These are phyloP conservation scores for Holcopasites calliopsidis DNA, from an alignment of 1,140 invertebrate genomes.

Conservation along the genomic window DNA sequence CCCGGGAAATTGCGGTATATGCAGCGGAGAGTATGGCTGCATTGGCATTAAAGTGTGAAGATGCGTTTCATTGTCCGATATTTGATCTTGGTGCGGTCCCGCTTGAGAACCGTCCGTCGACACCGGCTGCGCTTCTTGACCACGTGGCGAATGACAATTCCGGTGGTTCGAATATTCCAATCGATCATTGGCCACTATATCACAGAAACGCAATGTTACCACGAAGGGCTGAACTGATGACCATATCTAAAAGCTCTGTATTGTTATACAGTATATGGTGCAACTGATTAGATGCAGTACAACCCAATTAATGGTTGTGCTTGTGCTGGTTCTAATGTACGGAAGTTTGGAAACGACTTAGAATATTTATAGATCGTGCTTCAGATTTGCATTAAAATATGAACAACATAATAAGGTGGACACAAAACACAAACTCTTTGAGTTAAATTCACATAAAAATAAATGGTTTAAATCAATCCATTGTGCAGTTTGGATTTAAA, in stretches of 20 bases:
- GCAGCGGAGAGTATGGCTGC: constrained; percentile 76
- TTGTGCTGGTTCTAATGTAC: constrained; percentile 71
- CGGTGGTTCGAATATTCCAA: constrained; percentile 66
- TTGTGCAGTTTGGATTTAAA: background rate
- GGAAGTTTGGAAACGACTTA: constrained; percentile 34
- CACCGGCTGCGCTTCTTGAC: constrained; percentile 61
- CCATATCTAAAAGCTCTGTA: constrained; percentile 33
- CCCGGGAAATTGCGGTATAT: constrained; percentile 75
- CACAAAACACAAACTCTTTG: constrained; percentile 77
- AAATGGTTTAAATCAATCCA: background rate
- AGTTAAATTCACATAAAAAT: constrained; percentile 9
- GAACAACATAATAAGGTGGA: constrained; percentile 61
- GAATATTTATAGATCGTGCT: constrained; percentile 23
- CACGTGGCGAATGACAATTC: constrained; percentile 54
- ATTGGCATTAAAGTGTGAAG: constrained; percentile 75
- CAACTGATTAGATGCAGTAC: constrained; percentile 70
- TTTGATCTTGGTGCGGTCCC: constrained; percentile 57
- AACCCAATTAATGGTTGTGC: constrained; percentile 76
- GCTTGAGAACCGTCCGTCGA: constrained; percentile 54
- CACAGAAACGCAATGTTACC: constrained; percentile 77
- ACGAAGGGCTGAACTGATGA: constrained; percentile 74
- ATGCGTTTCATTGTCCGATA: constrained; percentile 67
- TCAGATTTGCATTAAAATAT: background rate
- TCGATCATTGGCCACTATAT: constrained; percentile 68
- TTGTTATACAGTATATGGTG: constrained; percentile 17